Conservation (phyloP, 1,140 invertebrate genomes). For the Drosophila mauritiana region DNA sequence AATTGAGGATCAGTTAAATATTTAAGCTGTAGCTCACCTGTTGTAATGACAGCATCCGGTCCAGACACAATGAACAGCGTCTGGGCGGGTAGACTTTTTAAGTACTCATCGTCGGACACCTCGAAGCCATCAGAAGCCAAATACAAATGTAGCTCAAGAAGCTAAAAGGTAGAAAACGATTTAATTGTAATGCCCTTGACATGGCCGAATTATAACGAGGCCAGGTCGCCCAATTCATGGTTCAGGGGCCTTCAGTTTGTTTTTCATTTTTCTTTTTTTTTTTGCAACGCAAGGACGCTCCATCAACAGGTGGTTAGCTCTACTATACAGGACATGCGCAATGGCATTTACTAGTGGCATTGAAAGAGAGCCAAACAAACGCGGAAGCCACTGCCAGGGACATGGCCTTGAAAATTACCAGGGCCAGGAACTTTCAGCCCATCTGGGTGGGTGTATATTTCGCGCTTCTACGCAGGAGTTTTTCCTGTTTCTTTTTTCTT, state of each 20-base stretch:
- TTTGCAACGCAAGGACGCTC: slow-evolving; percentile 7
- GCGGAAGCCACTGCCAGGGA: slow-evolving; percentile 63
- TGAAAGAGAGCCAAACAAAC: slow-evolving; percentile 55
- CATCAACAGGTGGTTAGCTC: slow-evolving; percentile 62
- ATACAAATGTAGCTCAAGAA: slow-evolving; percentile 84
- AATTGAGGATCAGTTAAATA: background rate
- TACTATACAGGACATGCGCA: slow-evolving; percentile 56
- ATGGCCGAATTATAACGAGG: slow-evolving; percentile 20
- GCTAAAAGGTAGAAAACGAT: slow-evolving; percentile 33
- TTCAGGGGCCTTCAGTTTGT: slow-evolving; percentile 40
- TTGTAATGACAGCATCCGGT: slow-evolving; percentile 87
- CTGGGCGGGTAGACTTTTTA: slow-evolving; percentile 89
- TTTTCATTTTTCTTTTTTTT: background rate
- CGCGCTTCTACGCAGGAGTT: slow-evolving; percentile 3
- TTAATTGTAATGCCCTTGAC: slow-evolving; percentile 55
- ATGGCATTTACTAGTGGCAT: slow-evolving; percentile 44
- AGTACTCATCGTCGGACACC: slow-evolving; percentile 90
- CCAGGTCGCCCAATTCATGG: slow-evolving; percentile 33
- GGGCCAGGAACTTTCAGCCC: slow-evolving; percentile 31
- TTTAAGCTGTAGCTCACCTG: slow-evolving; percentile 85
- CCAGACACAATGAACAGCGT: slow-evolving; percentile 89
- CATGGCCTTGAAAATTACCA: slow-evolving; percentile 72
- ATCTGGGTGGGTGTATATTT: background rate
- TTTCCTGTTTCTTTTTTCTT: slow-evolving; percentile 71
- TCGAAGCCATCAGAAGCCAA: slow-evolving; percentile 89